Evolutionary conservation across 2,888 invertebrate species (phyloP).

Genomic region (Tanypteryx hageni): DNA sequence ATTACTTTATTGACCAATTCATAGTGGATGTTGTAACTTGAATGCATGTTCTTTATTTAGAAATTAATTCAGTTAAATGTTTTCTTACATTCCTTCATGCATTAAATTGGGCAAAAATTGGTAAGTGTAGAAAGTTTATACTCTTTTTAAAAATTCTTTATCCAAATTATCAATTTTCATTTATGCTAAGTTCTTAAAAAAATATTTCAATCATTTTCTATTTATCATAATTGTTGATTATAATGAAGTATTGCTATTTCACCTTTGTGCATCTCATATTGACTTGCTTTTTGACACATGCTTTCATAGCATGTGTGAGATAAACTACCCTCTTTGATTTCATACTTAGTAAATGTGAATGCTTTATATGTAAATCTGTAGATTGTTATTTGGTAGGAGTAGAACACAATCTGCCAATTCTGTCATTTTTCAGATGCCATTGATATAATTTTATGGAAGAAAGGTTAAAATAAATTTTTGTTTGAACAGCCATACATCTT

Average conservation of each 20-base stretch:
- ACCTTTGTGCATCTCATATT: not conserved
- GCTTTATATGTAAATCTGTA: conserved; percentile 11
- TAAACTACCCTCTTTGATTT: not conserved
- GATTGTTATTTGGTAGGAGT: not conserved
- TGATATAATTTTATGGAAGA: not conserved
- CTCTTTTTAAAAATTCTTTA: not conserved
- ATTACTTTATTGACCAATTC: not conserved
- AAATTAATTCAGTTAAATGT: conserved; percentile 28
- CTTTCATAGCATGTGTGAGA: not conserved
- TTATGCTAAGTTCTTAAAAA: not conserved
- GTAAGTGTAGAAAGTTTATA: conserved; percentile 43
- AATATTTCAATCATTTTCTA: too few relatives aligned
- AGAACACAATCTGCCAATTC: not conserved
- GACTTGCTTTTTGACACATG: not conserved
- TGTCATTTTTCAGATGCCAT: not conserved
- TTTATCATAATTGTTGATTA: too few relatives aligned
- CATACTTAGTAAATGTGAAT: not conserved
- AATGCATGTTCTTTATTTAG: conserved; percentile 37
- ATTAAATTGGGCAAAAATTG: conserved; percentile 42
- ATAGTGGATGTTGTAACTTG: not conserved
- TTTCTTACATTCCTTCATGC: conserved; percentile 46
- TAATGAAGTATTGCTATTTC: not conserved
- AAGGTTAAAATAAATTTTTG: not conserved
- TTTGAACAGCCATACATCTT: too few relatives aligned
- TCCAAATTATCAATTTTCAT: not conserved